Base-by-base conservation (phyloP, 1,140 invertebrate species). In the Panulirus ornatus region DNA sequence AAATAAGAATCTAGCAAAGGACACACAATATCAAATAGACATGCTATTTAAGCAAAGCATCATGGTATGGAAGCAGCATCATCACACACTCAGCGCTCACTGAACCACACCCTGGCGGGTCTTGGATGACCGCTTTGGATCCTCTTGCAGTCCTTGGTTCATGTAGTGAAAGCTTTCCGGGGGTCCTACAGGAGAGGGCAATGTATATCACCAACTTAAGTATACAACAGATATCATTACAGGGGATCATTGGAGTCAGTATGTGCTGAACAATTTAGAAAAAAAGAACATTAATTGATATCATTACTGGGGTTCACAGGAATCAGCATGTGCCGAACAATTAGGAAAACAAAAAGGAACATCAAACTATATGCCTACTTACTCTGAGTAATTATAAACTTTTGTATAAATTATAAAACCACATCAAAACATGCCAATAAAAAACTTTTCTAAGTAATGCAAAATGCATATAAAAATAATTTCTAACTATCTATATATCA, bases 161-260 rank as follows among this genome's bases (percentile, higher is more conserved):
- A 89, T 34, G 88, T 89, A 89, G 88, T 89, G 88, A 83, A 89
- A 89, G 16, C 63, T 75, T 73, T 54, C 66, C 16, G 88, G 88
- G 16, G 42, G n/a, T 30, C 88, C 88, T 89, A 89, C 22, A 89
- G 88, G 66, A 89, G 47, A 89, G 79, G 88, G 19, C 34, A 79
- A 27, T 27, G 22, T 27, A 3, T 66, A 11, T 66, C 27, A 66
- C 27, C 58, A 66, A 66, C 58, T 66, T 66, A 2, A 66, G 30
- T 8, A 66, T 66, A 66, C 16, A 66, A 66, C 30, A 66, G 0
- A 11, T 66, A 66, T 22, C 2, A 66, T 66, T 66, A 66, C 2
- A 22, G 11, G 30, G 58, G n/a, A 30, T 6, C 58, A 66, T 27
- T 30, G 30, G 27, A 27, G n/a, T 22, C 58, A 66, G 1, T 30